A percentile compares a stretch with the other conserved stretches of the same genome.
These are phyloP conservation scores for Gambusia affinis DNA, from an alignment of 2,113 vertebrate genomes.

Conservation along the genomic window DNA sequence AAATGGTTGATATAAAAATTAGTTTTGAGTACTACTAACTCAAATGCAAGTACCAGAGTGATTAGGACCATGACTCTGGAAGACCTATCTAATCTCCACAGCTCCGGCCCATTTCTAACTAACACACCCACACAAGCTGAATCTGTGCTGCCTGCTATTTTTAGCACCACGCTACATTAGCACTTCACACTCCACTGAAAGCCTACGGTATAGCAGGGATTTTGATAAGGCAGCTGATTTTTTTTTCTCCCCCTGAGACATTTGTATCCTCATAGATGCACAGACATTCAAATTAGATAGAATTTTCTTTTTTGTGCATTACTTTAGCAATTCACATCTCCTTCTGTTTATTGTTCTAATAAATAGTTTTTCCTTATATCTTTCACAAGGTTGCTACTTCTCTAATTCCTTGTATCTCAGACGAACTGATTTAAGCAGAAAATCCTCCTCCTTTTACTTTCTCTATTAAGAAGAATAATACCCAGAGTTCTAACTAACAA, in stretches of 20 bases:
- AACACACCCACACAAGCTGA: constrained; percentile 13
- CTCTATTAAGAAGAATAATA: constrained; percentile 38
- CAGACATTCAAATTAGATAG: constrained; percentile 14
- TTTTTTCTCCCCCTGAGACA: not conserved
- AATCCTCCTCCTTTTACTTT: constrained; percentile 21
- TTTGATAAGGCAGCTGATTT: constrained; percentile 47
- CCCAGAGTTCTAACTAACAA: constrained; percentile 64
- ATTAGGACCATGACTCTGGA: constrained; percentile 20
- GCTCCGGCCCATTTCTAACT: constrained; percentile 46
- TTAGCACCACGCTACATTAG: constrained; percentile 75
- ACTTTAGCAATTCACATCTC: constrained; percentile 27
- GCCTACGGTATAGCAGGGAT: constrained; percentile 34
- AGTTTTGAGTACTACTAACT: not conserved
- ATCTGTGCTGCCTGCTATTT: constrained; percentile 60
- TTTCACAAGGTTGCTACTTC: constrained; percentile 21
- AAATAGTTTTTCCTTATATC: constrained; percentile 36
- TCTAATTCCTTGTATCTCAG: not conserved
- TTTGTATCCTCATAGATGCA: not conserved
- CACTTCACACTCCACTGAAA: constrained; percentile 63
- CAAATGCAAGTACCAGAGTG: not conserved
- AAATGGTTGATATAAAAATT: not conserved
- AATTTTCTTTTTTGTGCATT: constrained; percentile 39
- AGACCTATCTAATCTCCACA: constrained; percentile 43
- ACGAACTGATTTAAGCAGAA: constrained; percentile 45
- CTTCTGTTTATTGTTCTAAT: constrained; percentile 75